Evolutionary conservation across 2,113 vertebrate species (phyloP).

Genomic region (Atrichornis clamosus): DNA sequence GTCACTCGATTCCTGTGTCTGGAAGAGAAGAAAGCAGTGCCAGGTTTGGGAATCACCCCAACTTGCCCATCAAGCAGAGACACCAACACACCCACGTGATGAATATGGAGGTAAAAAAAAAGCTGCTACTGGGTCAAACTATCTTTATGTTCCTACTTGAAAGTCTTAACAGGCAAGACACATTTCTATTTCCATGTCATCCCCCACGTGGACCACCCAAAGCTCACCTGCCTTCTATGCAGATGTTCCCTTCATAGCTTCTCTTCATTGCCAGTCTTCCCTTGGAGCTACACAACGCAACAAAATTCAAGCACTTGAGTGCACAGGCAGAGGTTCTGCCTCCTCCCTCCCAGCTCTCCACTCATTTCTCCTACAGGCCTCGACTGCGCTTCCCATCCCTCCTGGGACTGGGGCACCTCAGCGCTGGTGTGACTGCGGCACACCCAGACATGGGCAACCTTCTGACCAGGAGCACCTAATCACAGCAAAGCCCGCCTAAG

Average conservation of each 20-base stretch:
- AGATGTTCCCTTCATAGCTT: conserved; percentile 70
- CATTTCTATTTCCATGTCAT: conserved; percentile 8
- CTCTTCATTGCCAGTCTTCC: conserved; percentile 70
- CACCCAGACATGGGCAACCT: accelerated
- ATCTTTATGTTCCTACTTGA: conserved; percentile 44
- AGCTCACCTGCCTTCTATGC: conserved; percentile 66
- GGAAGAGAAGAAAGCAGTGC: background rate
- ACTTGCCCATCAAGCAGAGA: background rate
- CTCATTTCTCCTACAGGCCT: background rate
- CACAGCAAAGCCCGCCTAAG: background rate
- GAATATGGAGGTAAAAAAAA: conserved; percentile 32
- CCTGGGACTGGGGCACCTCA: accelerated
- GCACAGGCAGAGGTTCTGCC: conserved; percentile 30
- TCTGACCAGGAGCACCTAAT: background rate
- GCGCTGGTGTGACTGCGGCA: background rate
- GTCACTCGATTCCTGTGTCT: conserved; percentile 37
- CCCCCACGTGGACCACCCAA: conserved; percentile 8
- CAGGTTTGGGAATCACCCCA: background rate
- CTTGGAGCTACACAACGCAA: conserved; percentile 65
- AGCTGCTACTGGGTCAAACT: conserved; percentile 40
- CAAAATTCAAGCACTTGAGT: conserved; percentile 65
- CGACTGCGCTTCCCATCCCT: background rate
- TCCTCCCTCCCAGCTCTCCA: conserved; percentile 33
- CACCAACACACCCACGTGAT: conserved; percentile 28
- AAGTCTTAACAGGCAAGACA: conserved; percentile 43